These are phyloP conservation scores for Rhagoletis pomonella DNA, from an alignment of 1,140 invertebrate genomes.

Conservation along the genomic window DNA sequence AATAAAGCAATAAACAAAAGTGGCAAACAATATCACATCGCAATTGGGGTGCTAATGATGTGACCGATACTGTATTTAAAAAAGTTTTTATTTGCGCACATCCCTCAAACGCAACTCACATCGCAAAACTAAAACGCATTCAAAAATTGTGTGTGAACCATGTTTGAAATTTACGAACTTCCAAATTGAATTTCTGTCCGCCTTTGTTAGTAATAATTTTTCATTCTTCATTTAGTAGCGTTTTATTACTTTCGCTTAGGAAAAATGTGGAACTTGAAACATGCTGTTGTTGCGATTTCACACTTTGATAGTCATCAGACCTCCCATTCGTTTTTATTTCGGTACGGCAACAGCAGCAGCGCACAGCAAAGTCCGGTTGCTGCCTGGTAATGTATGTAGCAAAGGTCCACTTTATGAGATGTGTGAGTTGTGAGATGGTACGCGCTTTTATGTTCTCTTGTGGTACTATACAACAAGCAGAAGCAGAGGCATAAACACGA, in stretches of 20 bases:
- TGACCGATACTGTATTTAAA: no score
- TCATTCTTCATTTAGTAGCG: not conserved
- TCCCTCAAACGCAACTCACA: no score
- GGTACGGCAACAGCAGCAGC: not conserved
- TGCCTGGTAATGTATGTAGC: not conserved
- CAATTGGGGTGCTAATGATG: no score
- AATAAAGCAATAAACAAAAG: no score
- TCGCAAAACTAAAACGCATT: not conserved
- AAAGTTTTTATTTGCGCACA: not conserved
- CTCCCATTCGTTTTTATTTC: constrained; percentile 1
- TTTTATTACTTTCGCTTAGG: constrained; percentile 17
- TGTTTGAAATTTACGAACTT: constrained; percentile 4
- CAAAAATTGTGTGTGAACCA: not conserved
- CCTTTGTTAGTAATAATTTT: constrained; percentile 30
- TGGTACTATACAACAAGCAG: not conserved
- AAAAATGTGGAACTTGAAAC: not conserved
- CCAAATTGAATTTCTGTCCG: constrained; percentile 18
- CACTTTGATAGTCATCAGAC: constrained; percentile 28
- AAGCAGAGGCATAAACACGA: not conserved
- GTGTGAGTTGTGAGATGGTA: not conserved
- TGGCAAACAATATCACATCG: no score
- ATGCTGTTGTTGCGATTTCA: constrained; percentile 24
- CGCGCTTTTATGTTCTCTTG: not conserved
- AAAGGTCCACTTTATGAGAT: not conserved
- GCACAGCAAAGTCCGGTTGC: constrained; percentile 20